Percentiles rank a stretch among this genome's conserved stretches.
Evolutionary conservation across 2,113 vertebrate genomes (phyloP).

Genomic region (Sinosuthora webbiana): DNA sequence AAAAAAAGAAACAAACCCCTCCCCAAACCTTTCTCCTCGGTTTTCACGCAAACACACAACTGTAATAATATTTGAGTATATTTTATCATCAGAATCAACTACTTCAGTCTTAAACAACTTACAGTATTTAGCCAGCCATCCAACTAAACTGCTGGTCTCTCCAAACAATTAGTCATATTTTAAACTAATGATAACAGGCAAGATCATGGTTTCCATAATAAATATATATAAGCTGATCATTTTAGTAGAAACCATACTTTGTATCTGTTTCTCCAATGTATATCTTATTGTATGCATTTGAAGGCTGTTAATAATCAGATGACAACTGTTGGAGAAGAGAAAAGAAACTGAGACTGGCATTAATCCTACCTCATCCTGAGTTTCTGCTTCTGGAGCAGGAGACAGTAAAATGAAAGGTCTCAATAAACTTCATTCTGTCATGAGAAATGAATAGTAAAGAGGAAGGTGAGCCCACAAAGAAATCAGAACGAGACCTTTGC

Average conservation of each 20-base stretch:
- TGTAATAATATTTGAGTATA: conserved; percentile 50
- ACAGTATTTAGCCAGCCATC: background rate
- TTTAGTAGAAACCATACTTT: background rate
- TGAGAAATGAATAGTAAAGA: background rate
- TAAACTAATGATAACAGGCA: conserved; percentile 38
- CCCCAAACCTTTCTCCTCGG: background rate
- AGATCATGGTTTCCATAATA: conserved; percentile 26
- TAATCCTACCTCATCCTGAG: background rate
- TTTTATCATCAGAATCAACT: conserved; percentile 46
- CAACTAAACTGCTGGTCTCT: background rate
- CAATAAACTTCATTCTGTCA: background rate
- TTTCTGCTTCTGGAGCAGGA: conserved; percentile 19
- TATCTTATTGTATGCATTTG: background rate
- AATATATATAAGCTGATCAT: background rate
- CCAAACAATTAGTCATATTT: conserved; percentile 44
- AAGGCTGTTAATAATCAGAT: background rate
- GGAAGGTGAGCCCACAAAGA: conserved; percentile 8
- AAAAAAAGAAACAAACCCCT: background rate
- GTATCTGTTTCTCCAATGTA: background rate
- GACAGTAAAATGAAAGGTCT: conserved; percentile 1
- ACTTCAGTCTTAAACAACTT: conserved; percentile 32
- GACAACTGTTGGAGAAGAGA: background rate
- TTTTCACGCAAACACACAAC: conserved; percentile 51
- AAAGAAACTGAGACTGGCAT: background rate
- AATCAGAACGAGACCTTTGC: background rate